A percentile compares a stretch with the other conserved stretches of the same genome.
These are phyloP conservation scores for Drosophila cognata DNA, from an alignment of 2,888 invertebrate genomes.

Conservation along the genomic window DNA sequence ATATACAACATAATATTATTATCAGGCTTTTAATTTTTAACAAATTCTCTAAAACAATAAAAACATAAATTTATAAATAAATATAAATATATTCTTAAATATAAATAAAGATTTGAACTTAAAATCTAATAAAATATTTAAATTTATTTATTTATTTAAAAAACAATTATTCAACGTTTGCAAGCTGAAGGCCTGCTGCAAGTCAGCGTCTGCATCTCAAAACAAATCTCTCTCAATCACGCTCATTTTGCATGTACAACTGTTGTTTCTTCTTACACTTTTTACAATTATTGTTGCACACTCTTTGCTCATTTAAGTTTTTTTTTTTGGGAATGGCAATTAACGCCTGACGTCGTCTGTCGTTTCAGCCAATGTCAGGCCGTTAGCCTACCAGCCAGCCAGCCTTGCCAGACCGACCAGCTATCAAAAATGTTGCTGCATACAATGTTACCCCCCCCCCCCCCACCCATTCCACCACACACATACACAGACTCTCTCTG, in stretches of 20 bases:
- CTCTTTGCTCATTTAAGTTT: slow-evolving; percentile 23
- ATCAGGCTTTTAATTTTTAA: background rate
- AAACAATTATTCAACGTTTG: background rate
- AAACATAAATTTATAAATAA: background rate
- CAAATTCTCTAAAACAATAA: background rate
- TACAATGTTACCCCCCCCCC: slow-evolving; percentile 5
- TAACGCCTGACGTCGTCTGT: slow-evolving; percentile 43
- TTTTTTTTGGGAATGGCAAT: slow-evolving; percentile 38
- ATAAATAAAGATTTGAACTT: background rate
- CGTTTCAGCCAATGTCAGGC: slow-evolving; percentile 30
- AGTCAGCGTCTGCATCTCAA: background rate
- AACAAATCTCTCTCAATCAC: background rate
- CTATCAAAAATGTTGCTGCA: slow-evolving; percentile 41
- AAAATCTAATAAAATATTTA: background rate
- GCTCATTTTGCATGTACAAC: slow-evolving; percentile 1
- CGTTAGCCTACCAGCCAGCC: slow-evolving; percentile 12
- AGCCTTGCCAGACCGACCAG: slow-evolving; percentile 21
- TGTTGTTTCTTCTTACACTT: slow-evolving; percentile 23
- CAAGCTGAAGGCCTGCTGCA: background rate
- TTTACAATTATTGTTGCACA: slow-evolving; percentile 26
- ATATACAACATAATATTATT: background rate
- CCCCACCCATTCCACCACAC: background rate
- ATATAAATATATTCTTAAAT: no score
- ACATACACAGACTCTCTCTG: slow-evolving; percentile 25
- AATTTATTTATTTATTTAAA: background rate